Base-by-base conservation (phyloP, 2,888 invertebrate species). In the Sylvicola cinctus region DNA sequence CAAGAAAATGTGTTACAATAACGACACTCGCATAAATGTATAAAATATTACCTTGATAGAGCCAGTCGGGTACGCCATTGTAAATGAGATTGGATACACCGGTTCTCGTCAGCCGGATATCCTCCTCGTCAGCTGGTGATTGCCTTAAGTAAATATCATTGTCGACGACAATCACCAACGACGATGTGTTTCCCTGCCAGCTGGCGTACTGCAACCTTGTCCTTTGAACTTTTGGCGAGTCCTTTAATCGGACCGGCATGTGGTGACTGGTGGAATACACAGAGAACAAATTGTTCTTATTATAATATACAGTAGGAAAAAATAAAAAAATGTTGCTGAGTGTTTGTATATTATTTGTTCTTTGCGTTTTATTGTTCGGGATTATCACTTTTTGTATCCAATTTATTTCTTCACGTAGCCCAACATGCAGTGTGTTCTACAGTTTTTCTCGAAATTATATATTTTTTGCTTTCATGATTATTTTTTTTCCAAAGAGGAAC, bases 41-140 rank as follows among this genome's bases (percentile, higher is more conserved):
- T n/a, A n/a, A n/a, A n/a, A n/a, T n/a, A n/a, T 45, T 55, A 84
- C 87, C 87, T 72, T 93, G 93, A 61, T 95, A 95, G 17, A 95
- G 62, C 91, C 93, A 95, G 56, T 95, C 93, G 13, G 91, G 81
- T 23, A 93, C 72, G 35, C 91, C 93, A 55, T 93, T 91, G 63
- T 83, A 90, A 37, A 91, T 65, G 36, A 74, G 61, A 37, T 79
- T 80, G n/a, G 79, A 74, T 43, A 68, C 60, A 23, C 83, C 83
- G 33, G 77, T 76, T 49, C 68, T 68, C 33, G 84, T 85, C 50
- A 84, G 66, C 32, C 74, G 67, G 36, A 68, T 60, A 45, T 80
- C 70, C 40, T 73, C 63, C 42, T 74, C 71, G 38, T 61, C 62
- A 32, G 75, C 68, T 2, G 81, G 81, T 31, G 78, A 66, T 43